These are phyloP conservation scores for Pollenia griseotomentosa DNA, from an alignment of 2,888 invertebrate genomes.

Conservation along the genomic window DNA sequence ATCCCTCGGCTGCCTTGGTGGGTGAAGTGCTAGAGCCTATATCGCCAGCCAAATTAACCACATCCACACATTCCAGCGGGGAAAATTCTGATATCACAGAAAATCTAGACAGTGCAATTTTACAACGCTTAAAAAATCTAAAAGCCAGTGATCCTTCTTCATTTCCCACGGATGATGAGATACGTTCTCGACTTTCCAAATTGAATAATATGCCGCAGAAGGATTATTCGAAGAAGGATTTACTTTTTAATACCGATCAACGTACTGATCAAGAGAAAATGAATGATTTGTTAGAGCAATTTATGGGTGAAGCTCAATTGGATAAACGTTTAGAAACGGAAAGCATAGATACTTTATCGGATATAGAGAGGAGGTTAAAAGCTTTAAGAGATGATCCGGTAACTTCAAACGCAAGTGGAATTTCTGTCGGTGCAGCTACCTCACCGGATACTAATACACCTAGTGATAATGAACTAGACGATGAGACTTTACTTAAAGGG, in stretches of 20 bases:
- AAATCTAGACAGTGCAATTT: constrained; percentile 86
- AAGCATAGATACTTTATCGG: constrained; percentile 84
- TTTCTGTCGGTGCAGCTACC: neutral
- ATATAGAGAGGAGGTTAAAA: constrained; percentile 86
- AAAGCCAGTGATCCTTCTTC: constrained; percentile 85
- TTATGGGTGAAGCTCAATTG: constrained; percentile 85
- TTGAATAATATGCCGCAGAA: constrained; percentile 86
- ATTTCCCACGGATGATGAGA: constrained; percentile 86
- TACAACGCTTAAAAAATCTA: constrained; percentile 88
- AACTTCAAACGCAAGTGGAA: constrained; percentile 57
- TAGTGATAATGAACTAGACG: constrained; percentile 83
- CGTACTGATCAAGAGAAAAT: constrained; percentile 89
- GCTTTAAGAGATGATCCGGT: constrained; percentile 84
- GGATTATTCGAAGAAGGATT: constrained; percentile 81
- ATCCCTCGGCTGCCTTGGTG: constrained; percentile 76
- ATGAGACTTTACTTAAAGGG: constrained; percentile 82
- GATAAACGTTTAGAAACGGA: constrained; percentile 85
- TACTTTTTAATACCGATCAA: constrained; percentile 85
- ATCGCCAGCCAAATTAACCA: constrained; percentile 43
- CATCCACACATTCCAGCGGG: constrained; percentile 70
- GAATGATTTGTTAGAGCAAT: constrained; percentile 88
- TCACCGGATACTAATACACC: constrained; percentile 78
- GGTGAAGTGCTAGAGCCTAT: constrained; percentile 80
- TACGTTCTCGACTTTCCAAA: constrained; percentile 87
- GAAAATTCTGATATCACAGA: constrained; percentile 78